Conservation (phyloP, 1,140 invertebrate species). For the Plutomurus gul region DNA sequence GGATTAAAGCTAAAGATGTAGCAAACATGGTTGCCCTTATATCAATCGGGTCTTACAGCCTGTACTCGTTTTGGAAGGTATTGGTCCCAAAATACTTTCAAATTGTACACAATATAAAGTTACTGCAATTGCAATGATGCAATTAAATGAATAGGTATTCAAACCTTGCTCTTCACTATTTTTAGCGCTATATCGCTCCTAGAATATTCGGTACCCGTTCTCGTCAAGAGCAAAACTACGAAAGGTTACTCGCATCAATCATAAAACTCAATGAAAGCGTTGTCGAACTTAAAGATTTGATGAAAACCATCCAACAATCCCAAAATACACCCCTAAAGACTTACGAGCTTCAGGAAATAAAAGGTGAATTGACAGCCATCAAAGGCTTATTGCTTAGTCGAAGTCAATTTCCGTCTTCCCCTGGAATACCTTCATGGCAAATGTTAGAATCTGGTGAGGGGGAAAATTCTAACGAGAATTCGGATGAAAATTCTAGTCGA, state of each 20-base stretch:
- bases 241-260: slow-evolving; percentile 41
- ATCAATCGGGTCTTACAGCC: slow-evolving; percentile 52
- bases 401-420: slow-evolving; percentile 48
- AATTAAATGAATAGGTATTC: not conserved
- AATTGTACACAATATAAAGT: too few species aligned
- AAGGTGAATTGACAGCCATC: slow-evolving; percentile 44
- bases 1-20: slow-evolving; percentile 52
- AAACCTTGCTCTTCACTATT: too few species aligned
- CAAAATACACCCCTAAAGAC: not conserved
- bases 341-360: slow-evolving; percentile 46
- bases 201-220: slow-evolving; percentile 46
- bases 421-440: slow-evolving; percentile 53
- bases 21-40: slow-evolving; percentile 50
- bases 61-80: slow-evolving; percentile 53
- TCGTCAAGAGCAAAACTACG: slow-evolving; percentile 46
- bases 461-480: slow-evolving; percentile 33
- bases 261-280: slow-evolving; percentile 46
- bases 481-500: slow-evolving; percentile 28
- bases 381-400: slow-evolving; percentile 45
- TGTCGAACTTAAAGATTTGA: slow-evolving; percentile 45
- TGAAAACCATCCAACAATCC: slow-evolving; percentile 19
- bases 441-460: slow-evolving; percentile 37
- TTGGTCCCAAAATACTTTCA: not conserved
- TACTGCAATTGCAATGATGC: too few species aligned
- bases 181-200: slow-evolving; percentile 48